Conservation (phyloP, 2,113 vertebrate species). For the Scolopax mira region DNA sequence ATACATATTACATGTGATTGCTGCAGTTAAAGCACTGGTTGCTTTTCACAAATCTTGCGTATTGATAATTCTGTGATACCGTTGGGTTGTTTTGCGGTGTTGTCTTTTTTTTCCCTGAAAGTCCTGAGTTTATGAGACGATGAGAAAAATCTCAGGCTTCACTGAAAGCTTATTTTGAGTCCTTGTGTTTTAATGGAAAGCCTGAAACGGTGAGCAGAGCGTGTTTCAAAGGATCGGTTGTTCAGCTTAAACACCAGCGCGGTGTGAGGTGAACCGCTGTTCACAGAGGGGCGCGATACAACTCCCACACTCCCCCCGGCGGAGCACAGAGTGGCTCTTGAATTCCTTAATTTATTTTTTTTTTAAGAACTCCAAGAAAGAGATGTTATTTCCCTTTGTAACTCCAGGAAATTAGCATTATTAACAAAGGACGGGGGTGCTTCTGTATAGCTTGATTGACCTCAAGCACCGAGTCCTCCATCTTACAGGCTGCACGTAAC, state of each 20-base stretch:
- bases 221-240: background rate
- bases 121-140: background rate
- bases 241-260: background rate
- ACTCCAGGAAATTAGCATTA: background rate
- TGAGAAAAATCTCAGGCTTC: background rate
- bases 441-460: background rate
- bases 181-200: background rate
- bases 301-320: accelerated
- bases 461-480: background rate
- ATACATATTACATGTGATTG: background rate
- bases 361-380: background rate
- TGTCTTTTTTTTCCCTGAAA: background rate
- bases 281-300: background rate
- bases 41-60: background rate
- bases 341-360: background rate
- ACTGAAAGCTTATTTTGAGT: background rate
- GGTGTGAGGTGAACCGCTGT: background rate
- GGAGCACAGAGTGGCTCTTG: background rate
- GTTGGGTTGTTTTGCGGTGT: accelerated
- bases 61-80: background rate
- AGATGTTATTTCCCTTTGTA: background rate
- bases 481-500: accelerated
- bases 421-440: background rate
- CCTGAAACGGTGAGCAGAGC: background rate
- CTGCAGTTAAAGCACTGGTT: background rate